phyloP scores from a whole-genome alignment of 2,888 invertebrate genomes.

The Ornithoptera priamus region DNA sequence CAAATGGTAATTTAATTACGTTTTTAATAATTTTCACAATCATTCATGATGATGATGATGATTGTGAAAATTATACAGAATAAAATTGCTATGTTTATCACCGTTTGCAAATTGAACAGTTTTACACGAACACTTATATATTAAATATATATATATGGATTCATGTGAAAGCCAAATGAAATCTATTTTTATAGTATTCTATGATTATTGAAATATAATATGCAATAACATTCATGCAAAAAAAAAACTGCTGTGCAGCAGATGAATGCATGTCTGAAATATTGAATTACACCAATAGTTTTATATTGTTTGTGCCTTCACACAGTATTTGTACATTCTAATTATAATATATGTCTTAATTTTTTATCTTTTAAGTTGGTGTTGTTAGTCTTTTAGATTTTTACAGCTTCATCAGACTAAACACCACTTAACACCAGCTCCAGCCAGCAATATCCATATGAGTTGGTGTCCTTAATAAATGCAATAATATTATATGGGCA shows the following conservation, averaged over 20 bases:
- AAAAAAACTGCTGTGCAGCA: slow-evolving; percentile 33
- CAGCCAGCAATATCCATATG: slow-evolving; percentile 18
- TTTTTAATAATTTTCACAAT: slow-evolving; percentile 32
- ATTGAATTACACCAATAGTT: slow-evolving; percentile 40
- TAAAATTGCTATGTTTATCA: slow-evolving; percentile 25
- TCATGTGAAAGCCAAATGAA: slow-evolving; percentile 72
- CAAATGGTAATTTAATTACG: slow-evolving; percentile 45
- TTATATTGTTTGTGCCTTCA: slow-evolving; percentile 75
- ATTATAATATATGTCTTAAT: neutral
- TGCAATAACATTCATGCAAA: slow-evolving; percentile 33
- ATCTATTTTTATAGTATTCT: slow-evolving; percentile 75
- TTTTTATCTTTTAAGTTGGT: too few relatives aligned
- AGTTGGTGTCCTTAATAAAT: slow-evolving; percentile 57
- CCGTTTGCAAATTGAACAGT: slow-evolving; percentile 23
- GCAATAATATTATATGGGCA: slow-evolving; percentile 48
- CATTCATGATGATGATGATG: too few relatives aligned
- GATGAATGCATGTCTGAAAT: slow-evolving; percentile 43
- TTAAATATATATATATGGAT: slow-evolving; percentile 39
- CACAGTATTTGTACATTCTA: slow-evolving; percentile 26
- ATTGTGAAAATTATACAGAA: slow-evolving; percentile 29
- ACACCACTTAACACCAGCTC: too few relatives aligned
- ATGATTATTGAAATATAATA: slow-evolving; percentile 54
- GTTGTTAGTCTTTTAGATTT: too few relatives aligned
- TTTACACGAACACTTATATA: slow-evolving; percentile 28
- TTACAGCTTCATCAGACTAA: too few relatives aligned